These are phyloP conservation scores for Cololabis saira DNA, from an alignment of 2,113 vertebrate species.

Conservation along the genomic window DNA sequence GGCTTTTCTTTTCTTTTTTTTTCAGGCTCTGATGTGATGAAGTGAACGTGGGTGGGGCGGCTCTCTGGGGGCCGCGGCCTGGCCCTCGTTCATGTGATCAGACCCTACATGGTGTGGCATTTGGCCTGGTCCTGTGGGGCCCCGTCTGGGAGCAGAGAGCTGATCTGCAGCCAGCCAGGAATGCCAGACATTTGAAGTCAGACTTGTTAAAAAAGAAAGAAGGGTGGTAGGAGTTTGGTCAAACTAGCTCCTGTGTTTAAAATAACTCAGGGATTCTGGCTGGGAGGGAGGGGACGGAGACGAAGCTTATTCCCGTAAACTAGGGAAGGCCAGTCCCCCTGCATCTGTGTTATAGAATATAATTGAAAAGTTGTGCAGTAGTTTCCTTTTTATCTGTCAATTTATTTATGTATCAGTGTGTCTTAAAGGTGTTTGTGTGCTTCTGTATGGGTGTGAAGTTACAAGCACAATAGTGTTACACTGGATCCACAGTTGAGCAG, in stretches of 20 bases:
- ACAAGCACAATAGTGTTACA: neutral
- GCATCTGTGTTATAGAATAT: constrained; percentile 23
- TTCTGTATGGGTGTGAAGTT: constrained; percentile 10
- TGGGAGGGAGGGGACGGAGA: constrained; percentile 54
- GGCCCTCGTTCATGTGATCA: constrained; percentile 80
- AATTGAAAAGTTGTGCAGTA: constrained; percentile 26
- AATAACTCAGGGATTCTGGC: constrained; percentile 70
- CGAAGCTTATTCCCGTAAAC: constrained; percentile 64
- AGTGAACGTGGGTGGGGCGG: constrained; percentile 58
- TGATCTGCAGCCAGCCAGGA: constrained; percentile 81
- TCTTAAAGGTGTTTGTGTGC: constrained; percentile 3
- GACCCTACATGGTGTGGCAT: constrained; percentile 85
- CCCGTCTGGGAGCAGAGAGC: constrained; percentile 73
- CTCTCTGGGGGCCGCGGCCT: constrained; percentile 57
- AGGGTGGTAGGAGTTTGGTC: constrained; percentile 76
- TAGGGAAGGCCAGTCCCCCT: constrained; percentile 48
- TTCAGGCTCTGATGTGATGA: constrained; percentile 66
- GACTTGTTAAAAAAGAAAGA: constrained; percentile 79
- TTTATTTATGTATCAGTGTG: constrained; percentile 21
- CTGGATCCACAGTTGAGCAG: constrained; percentile 35
- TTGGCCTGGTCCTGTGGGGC: constrained; percentile 73
- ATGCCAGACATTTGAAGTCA: constrained; percentile 85
- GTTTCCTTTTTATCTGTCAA: constrained; percentile 3
- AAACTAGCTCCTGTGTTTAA: constrained; percentile 71
- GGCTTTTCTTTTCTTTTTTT: constrained; percentile 72